Evolutionary conservation across 2,797 vertebrate species (phyloP).

Genomic region (Lagodon rhomboides): DNA sequence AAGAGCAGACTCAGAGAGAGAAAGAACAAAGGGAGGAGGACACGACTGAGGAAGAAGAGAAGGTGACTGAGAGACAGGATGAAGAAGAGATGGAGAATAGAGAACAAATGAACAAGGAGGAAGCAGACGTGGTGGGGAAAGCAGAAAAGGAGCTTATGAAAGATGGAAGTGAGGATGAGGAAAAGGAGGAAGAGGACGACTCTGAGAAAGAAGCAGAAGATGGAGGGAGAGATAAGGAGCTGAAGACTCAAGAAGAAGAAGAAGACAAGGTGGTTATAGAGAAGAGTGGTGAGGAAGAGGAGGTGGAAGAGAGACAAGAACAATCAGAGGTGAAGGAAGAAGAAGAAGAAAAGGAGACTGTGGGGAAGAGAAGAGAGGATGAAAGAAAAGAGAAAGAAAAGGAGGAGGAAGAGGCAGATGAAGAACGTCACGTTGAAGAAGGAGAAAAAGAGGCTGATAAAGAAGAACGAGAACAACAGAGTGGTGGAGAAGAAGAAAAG

Average conservation of each 20-base stretch:
- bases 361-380: background rate
- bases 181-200: background rate
- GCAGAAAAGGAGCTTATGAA: background rate
- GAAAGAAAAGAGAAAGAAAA: background rate
- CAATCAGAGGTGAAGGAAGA: background rate
- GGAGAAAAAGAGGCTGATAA: rapidly evolving
- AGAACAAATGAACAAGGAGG: background rate
- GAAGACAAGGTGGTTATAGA: background rate
- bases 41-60: background rate
- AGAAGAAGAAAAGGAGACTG: background rate
- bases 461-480: no score
- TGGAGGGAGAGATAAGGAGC: background rate
- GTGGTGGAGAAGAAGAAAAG: background rate
- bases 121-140: background rate
- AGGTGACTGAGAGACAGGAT: background rate
- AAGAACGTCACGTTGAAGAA: background rate
- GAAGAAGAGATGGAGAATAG: background rate
- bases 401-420: no score
- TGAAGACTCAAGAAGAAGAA: background rate
- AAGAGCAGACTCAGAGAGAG: background rate
- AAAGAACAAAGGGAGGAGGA: background rate
- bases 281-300: background rate
- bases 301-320: background rate
- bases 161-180: background rate
- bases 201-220: background rate